Conservation (phyloP, 2,113 vertebrate species). For the Chlorodrepanis virens region DNA sequence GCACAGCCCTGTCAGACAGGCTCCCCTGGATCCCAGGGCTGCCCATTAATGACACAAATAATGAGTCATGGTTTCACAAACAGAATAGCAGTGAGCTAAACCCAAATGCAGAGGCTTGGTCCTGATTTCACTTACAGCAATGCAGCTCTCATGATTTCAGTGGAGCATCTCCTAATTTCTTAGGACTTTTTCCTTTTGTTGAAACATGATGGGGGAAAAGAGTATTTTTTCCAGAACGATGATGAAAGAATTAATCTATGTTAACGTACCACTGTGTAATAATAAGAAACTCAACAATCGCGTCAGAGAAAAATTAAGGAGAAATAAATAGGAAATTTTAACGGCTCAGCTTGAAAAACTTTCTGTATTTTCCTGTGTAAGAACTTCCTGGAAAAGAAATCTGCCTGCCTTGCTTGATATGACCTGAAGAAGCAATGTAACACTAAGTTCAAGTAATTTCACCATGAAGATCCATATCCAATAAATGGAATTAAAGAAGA, state of each 20-base stretch:
- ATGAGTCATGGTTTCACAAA: background rate
- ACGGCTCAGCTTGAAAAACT: background rate
- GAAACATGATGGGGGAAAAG: rapidly evolving
- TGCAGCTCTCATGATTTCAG: background rate
- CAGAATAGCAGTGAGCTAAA: background rate
- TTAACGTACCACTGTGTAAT: background rate
- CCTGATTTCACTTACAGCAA: background rate
- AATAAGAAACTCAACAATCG: background rate
- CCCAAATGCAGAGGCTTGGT: background rate
- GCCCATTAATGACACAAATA: background rate
- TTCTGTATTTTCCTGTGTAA: background rate
- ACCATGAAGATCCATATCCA: background rate
- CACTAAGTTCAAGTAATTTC: background rate
- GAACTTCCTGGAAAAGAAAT: background rate
- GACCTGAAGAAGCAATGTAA: background rate
- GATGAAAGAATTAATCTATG: background rate
- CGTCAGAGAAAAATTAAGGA: background rate
- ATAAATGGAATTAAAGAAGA: background rate
- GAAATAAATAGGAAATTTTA: background rate
- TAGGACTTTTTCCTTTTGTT: background rate
- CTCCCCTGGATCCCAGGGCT: background rate
- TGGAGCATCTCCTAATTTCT: background rate
- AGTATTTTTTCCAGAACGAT: background rate
- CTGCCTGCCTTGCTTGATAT: background rate
- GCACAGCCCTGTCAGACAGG: background rate